Base-by-base conservation (phyloP, 2,888 invertebrate species). In the Pachydiplax longipennis region DNA sequence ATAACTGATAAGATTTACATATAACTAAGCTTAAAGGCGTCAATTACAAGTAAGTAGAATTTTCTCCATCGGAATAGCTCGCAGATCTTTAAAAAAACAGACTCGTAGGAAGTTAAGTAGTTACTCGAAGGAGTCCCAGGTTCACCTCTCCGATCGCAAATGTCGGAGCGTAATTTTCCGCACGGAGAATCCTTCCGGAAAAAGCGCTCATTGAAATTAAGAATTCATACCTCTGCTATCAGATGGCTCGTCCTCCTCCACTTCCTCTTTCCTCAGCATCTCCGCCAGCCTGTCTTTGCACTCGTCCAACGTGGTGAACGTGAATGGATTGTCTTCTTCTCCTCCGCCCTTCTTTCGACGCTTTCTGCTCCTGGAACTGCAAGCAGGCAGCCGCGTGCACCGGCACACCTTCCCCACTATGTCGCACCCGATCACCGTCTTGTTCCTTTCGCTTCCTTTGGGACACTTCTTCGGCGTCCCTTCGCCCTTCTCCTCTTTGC, bases 371-470 rank as follows among this genome's bases (percentile, higher is more conserved):
- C 58, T 31, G 35, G 25, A 35, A 18, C 58, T 25, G 83, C 83
- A 83, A 18, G 83, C 83, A 6, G 83, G 83, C 15, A 83, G 83
- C 0, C 83, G 83, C 15, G 83, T 83, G 83, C 83, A 83, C 18
- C 83, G 83, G 22, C 83, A 83, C 83, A 35, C 83, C 18, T 53
- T 53, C 25, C 83, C 83, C 1, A 83, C 83, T 2, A 83, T 83
- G 83, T 83, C 83, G 83, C 83, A 83, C 8, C 58, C 83, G 25
- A 83, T 35, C 31, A 83, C 58, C 35, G 58, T 58, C 53, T 73
- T 73, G 73, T 12, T 73, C 25, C 73, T 73, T 22, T 73, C 73
- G 73, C 25, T 73, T 31, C 73, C 73, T 10, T 73, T 35, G 31
- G 58, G 58, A n/a, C 58, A 35, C 73, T 73, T 73, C 73, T 13